Evolutionary conservation across 2,888 invertebrate species (phyloP).

Genomic region (Scaptomyza flava): DNA sequence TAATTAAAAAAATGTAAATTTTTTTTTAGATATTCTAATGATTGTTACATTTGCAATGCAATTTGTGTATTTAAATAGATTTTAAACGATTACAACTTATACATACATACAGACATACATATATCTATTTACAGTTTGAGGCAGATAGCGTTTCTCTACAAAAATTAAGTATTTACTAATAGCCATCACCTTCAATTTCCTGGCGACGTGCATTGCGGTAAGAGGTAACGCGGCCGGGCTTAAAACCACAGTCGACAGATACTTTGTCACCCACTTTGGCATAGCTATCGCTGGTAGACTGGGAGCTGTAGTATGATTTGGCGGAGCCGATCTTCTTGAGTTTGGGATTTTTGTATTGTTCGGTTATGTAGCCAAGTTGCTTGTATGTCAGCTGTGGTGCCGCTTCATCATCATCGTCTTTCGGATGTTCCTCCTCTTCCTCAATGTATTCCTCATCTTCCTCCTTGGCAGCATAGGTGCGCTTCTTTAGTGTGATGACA

Average conservation of each 20-base stretch:
- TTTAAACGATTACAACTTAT: conserved; percentile 11
- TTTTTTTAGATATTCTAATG: neutral
- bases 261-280: conserved; percentile 58
- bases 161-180: conserved; percentile 17
- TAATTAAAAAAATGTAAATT: neutral
- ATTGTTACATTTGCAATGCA: neutral
- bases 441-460: conserved; percentile 67
- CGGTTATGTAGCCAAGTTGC: conserved; percentile 85
- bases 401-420: conserved; percentile 46
- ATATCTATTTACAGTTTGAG: conserved; percentile 54
- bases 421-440: conserved; percentile 61
- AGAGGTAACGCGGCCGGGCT: conserved; percentile 73
- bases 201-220: conserved; percentile 62
- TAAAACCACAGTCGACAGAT: conserved; percentile 75
- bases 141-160: neutral
- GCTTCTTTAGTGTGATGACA: conserved; percentile 85
- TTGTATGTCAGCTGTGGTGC: conserved; percentile 82
- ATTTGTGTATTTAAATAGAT: conserved; percentile 25
- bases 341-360: conserved; percentile 80
- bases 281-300: conserved; percentile 33
- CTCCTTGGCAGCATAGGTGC: conserved; percentile 48
- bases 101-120: conserved; percentile 29
- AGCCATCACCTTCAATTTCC: conserved; percentile 41
- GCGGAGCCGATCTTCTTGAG: conserved; percentile 57
- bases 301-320: conserved; percentile 39